A percentile compares a stretch with the other conserved stretches of the same genome.
Conservation (phyloP, 2,888 invertebrate genomes). For the Biston stratarius region DNA sequence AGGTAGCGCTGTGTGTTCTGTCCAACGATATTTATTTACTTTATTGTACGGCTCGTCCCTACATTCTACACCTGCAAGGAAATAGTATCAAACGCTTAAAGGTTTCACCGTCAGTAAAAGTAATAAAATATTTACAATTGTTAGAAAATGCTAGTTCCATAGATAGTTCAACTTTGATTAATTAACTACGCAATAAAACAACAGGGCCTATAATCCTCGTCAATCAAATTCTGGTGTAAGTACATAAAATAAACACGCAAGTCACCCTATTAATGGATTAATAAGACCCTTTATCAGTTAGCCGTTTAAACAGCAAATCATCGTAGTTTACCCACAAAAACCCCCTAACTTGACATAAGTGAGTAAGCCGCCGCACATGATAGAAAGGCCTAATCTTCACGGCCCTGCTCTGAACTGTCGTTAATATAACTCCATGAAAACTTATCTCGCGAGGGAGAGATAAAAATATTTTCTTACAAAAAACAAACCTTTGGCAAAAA, state of each 20-base stretch:
- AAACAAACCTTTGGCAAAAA: constrained; percentile 61
- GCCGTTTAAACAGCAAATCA: constrained; percentile 33
- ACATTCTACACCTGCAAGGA: no score
- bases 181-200: no score
- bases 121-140: no score
- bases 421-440: constrained; percentile 76
- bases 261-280: constrained; percentile 15
- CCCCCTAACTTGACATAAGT: constrained; percentile 60
- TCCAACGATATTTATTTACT: no score
- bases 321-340: constrained; percentile 47
- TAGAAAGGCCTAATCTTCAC: constrained; percentile 69
- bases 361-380: constrained; percentile 64
- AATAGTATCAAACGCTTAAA: no score
- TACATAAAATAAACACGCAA: constrained; percentile 12
- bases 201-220: no score
- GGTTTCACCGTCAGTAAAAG: no score
- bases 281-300: constrained; percentile 28
- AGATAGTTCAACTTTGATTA: no score
- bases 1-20: no score
- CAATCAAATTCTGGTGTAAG: no score
- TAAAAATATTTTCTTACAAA: constrained; percentile 71
- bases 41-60: no score
- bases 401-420: constrained; percentile 72
- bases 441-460: constrained; percentile 71
- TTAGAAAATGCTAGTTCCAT: no score